Conservation (phyloP, 2,113 vertebrate species). For the Guaruba guarouba region DNA sequence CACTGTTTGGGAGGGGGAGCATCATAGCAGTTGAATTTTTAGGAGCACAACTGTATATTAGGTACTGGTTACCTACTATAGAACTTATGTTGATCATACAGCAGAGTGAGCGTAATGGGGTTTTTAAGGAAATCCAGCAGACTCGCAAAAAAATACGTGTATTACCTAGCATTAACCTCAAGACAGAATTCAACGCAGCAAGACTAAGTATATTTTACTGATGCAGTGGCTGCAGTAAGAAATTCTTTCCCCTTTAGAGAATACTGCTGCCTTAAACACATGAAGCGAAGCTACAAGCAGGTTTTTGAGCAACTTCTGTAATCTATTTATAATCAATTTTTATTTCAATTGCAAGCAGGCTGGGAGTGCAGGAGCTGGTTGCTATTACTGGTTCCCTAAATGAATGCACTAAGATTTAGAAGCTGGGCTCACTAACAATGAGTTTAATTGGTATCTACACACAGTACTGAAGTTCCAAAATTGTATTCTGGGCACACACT, state of each 20-base stretch:
- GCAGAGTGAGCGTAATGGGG: not conserved
- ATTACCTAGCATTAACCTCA: not conserved
- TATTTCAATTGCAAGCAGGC: not conserved
- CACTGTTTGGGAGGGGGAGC: not conserved
- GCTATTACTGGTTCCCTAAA: constrained; percentile 18
- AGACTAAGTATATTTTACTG: not conserved
- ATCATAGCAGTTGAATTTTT: not conserved
- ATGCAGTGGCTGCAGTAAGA: not conserved
- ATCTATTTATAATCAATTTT: constrained; percentile 39
- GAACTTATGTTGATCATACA: not conserved
- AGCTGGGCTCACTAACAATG: not conserved
- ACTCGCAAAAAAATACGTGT: not conserved
- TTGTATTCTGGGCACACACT: constrained; percentile 47
- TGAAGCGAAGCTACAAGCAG: not conserved
- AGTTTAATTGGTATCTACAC: constrained; percentile 33
- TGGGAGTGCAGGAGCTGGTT: not conserved
- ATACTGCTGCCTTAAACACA: not conserved
- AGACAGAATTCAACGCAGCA: not conserved
- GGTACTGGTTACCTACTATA: not conserved
- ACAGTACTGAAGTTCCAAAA: constrained; percentile 8
- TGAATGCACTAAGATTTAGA: constrained; percentile 19
- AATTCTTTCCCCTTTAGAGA: not conserved
- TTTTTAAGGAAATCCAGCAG: not conserved
- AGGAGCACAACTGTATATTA: not conserved
- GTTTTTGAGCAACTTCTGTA: constrained; percentile 10